Conservation (phyloP, 2,888 invertebrate species). For the Tetragonisca angustula region DNA sequence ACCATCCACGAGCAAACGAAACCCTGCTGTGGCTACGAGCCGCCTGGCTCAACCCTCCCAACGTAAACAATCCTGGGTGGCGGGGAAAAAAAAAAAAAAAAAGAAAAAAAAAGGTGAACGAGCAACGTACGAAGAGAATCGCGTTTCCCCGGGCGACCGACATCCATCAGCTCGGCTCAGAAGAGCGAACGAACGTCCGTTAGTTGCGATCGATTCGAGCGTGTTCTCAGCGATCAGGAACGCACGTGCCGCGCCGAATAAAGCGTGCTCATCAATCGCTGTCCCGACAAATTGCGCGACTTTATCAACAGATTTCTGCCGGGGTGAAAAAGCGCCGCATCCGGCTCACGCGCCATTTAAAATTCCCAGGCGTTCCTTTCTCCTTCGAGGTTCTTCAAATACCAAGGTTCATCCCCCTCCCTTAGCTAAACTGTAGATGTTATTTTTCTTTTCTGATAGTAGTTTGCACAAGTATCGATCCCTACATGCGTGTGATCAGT, state of each 20-base stretch:
- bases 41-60: not conserved
- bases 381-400: not conserved
- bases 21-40: not conserved
- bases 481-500: constrained; percentile 56
- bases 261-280: constrained; percentile 40
- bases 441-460: no score
- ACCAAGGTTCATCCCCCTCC: not conserved
- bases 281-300: constrained; percentile 33
- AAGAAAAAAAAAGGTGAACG: not conserved
- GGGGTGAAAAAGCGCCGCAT: not conserved
- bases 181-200: constrained; percentile 38
- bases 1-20: not conserved
- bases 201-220: constrained; percentile 43
- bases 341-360: not conserved
- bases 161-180: constrained; percentile 17
- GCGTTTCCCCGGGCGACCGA: constrained; percentile 12
- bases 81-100: not conserved
- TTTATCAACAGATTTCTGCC: constrained; percentile 21
- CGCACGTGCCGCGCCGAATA: constrained; percentile 35
- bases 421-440: no score
- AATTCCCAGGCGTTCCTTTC: not conserved
- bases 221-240: constrained; percentile 42
- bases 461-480: constrained; percentile 10
- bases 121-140: constrained; percentile 41
- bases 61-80: not conserved